phyloP scores from a whole-genome alignment of 2,888 invertebrate genomes.

The Dasysyrphus tricinctus region DNA sequence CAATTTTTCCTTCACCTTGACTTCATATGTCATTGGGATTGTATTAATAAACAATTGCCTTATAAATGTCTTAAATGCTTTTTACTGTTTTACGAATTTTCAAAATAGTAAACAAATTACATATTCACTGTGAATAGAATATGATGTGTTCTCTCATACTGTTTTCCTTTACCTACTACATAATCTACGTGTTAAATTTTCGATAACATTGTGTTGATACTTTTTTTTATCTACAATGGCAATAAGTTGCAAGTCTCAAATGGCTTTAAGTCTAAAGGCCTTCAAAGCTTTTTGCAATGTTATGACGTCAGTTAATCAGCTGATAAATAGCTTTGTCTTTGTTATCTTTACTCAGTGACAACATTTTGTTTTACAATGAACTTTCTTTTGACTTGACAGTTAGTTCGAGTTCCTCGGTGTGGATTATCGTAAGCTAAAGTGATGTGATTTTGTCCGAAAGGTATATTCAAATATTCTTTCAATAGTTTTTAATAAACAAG shows the following conservation, averaged over 20 bases:
- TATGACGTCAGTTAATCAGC: slow-evolving; percentile 53
- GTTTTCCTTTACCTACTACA: too few species aligned
- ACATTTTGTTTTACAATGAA: slow-evolving; percentile 11
- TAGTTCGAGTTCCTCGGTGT: slow-evolving; percentile 18
- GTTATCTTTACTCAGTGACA: slow-evolving; percentile 27
- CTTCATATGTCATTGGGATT: too few species aligned
- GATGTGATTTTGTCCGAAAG: slow-evolving; percentile 45
- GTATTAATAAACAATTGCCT: too few species aligned
- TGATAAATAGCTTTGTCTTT: slow-evolving; percentile 40
- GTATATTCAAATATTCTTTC: neutral
- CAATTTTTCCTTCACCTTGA: too few species aligned
- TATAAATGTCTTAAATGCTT: too few species aligned
- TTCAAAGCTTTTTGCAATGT: slow-evolving; percentile 39
- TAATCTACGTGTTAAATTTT: too few species aligned
- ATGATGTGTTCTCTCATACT: too few species aligned
- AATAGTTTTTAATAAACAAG: neutral
- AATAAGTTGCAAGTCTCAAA: neutral
- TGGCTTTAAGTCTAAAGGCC: neutral
- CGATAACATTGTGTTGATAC: too few species aligned
- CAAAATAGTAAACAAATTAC: too few species aligned
- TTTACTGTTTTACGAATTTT: too few species aligned
- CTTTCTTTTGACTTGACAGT: slow-evolving; percentile 27
- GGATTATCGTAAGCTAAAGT: slow-evolving; percentile 17
- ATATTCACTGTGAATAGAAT: too few species aligned
- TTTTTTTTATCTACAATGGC: neutral